Conservation (phyloP, 2,888 invertebrate genomes). For the Drosophila basisetae region DNA sequence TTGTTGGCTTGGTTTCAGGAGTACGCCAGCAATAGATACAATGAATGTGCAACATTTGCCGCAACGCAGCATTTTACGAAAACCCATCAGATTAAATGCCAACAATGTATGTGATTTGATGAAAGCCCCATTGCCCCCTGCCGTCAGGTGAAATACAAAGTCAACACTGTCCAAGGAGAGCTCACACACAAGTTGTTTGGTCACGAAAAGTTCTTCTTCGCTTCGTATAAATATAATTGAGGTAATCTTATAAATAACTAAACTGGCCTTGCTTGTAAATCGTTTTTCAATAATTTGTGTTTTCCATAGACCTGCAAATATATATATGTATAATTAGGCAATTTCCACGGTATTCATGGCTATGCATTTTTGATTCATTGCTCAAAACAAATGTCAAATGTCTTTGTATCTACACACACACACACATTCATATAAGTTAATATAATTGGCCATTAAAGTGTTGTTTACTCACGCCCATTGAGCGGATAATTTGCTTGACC, state of each 20-base stretch:
- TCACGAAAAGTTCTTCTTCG: not conserved
- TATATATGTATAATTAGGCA: not conserved
- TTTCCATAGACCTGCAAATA: not conserved
- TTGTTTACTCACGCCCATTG: slow-evolving; percentile 22
- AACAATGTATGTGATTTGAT: not conserved
- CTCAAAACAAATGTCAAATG: not conserved
- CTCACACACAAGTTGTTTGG: not conserved
- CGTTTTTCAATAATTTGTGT: not conserved
- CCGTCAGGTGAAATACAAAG: not conserved
- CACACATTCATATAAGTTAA: not conserved
- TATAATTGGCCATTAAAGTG: slow-evolving; percentile 9
- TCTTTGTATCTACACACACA: not conserved
- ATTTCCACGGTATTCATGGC: not conserved
- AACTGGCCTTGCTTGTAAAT: not conserved
- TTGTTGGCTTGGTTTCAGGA: slow-evolving; percentile 5
- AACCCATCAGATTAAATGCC: not conserved
- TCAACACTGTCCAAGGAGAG: not conserved
- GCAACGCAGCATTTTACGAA: not conserved
- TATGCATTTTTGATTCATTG: not conserved
- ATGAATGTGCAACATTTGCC: slow-evolving; percentile 6
- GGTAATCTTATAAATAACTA: not conserved
- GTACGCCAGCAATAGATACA: slow-evolving; percentile 45
- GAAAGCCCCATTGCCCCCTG: not conserved
- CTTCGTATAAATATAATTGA: not conserved
- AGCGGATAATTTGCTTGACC: slow-evolving; percentile 26